phyloP scores from a whole-genome alignment of 2,888 invertebrate species.

The Oligia latruncula region DNA sequence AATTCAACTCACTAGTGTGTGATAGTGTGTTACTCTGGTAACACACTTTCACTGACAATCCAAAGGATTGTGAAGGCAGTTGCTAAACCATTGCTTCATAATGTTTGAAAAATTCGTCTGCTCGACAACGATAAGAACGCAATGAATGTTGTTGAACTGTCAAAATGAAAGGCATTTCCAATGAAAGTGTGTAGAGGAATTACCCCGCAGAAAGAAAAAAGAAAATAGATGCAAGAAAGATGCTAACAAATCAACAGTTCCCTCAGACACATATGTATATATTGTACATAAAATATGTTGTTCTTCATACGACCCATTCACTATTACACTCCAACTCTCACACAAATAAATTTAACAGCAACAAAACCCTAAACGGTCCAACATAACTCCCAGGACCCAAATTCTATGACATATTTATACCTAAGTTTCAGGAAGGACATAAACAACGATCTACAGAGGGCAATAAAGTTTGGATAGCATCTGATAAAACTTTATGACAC shows the following conservation, averaged over 20 bases:
- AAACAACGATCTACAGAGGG: slow-evolving; percentile 51
- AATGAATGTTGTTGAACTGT: too few species aligned
- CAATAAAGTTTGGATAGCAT: slow-evolving; percentile 64
- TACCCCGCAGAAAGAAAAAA: too few species aligned
- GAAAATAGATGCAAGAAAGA: too few species aligned
- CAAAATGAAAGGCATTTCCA: too few species aligned
- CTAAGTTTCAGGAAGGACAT: slow-evolving; percentile 51
- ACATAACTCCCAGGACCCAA: slow-evolving; percentile 38
- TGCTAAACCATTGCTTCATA: too few species aligned
- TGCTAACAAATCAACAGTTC: neutral
- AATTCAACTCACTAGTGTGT: neutral
- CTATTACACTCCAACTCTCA: neutral
- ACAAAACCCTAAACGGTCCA: slow-evolving; percentile 12
- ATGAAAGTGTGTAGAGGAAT: too few species aligned
- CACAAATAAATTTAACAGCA: slow-evolving; percentile 31
- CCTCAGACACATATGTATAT: too few species aligned
- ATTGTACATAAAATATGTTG: neutral
- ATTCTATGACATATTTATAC: slow-evolving; percentile 55
- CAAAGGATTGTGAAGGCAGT: too few species aligned
- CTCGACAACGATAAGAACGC: too few species aligned
- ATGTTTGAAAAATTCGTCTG: too few species aligned
- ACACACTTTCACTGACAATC: too few species aligned
- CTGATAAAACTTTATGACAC: slow-evolving; percentile 69
- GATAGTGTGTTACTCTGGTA: too few species aligned
- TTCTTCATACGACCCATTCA: neutral